phyloP scores from a whole-genome alignment of 35 echinoderm and acorn worm genomes.

The Ptychodera flava region DNA sequence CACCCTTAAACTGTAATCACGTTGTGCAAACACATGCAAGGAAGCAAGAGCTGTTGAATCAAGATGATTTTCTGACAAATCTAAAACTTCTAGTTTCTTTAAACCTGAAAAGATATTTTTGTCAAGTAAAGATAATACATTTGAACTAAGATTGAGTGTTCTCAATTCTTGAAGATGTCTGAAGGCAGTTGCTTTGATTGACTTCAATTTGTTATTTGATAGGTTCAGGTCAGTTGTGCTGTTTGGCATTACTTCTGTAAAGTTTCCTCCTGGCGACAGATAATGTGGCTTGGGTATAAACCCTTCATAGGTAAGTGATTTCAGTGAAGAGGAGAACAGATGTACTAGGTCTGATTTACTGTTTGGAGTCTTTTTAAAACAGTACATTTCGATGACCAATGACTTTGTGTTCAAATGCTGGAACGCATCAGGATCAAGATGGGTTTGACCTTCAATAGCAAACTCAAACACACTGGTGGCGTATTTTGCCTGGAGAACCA shows the following conservation, averaged over 20 bases:
- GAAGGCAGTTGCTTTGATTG: neutral
- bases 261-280: no score
- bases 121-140: neutral
- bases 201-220: neutral
- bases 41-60: neutral
- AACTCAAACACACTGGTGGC: neutral
- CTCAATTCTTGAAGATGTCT: neutral
- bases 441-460: neutral
- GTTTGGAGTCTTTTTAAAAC: no score
- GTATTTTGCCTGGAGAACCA: neutral
- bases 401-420: neutral
- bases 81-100: neutral
- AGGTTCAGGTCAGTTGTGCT: neutral
- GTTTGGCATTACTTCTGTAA: neutral
- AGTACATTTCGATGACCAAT: neutral
- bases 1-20: neutral
- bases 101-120: neutral
- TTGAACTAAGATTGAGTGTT: neutral
- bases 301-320: no score
- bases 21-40: neutral
- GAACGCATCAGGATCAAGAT: neutral
- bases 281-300: no score
- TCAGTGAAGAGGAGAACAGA: no score
- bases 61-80: neutral
- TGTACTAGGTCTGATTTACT: no score